Percentiles rank a stretch among this genome's conserved stretches.
Conservation (phyloP, 2,888 invertebrate species). For the Sycophila texana region DNA sequence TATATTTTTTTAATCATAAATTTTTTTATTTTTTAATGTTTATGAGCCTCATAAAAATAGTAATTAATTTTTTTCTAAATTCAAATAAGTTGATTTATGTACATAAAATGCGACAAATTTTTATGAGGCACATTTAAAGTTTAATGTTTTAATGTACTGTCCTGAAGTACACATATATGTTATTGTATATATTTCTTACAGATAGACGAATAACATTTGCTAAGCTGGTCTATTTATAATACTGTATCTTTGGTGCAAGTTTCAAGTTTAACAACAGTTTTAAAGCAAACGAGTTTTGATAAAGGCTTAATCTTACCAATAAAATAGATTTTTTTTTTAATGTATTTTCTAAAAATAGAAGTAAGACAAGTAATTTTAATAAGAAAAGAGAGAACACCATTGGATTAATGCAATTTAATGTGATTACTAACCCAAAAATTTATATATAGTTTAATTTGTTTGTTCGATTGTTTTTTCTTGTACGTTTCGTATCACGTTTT, state of each 20-base stretch:
- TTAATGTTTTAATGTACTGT: slow-evolving; percentile 21
- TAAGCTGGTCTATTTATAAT: slow-evolving; percentile 36
- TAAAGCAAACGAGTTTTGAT: neutral
- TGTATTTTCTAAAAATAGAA: slow-evolving; percentile 1
- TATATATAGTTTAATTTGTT: neutral
- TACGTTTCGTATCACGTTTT: neutral
- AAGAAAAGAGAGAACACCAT: neutral
- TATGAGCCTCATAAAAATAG: slow-evolving; percentile 21
- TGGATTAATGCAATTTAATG: no score
- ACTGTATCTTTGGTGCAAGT: slow-evolving; percentile 49
- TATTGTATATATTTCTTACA: slow-evolving; percentile 19
- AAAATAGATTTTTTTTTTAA: slow-evolving; percentile 12
- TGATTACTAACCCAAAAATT: no score
- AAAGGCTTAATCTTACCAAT: slow-evolving; percentile 3
- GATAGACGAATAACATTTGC: slow-evolving; percentile 29
- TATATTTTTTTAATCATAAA: slow-evolving; percentile 5
- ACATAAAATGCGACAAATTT: slow-evolving; percentile 14
- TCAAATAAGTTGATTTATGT: neutral
- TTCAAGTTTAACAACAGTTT: slow-evolving; percentile 47
- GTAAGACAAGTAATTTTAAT: slow-evolving; percentile 4
- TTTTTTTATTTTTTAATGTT: neutral
- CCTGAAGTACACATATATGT: neutral
- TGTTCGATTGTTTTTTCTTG: neutral
- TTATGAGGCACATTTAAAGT: slow-evolving; percentile 9
- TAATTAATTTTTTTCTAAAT: neutral